Percentiles rank a stretch among this genome's conserved stretches.
phyloP scores from a whole-genome alignment of 2,888 invertebrate genomes.

The Chironomus riparius region DNA sequence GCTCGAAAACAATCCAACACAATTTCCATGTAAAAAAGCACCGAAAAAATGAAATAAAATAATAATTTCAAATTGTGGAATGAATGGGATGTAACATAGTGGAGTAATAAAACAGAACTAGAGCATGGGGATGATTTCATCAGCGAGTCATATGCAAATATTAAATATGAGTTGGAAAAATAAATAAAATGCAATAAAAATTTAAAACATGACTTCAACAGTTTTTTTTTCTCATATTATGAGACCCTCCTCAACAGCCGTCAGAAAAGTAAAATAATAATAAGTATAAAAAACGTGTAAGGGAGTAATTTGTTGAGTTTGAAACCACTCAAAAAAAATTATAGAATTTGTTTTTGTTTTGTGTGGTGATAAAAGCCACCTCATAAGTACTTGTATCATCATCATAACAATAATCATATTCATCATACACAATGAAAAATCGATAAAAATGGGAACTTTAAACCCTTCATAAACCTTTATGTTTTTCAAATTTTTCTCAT shows the following conservation, averaged over 20 bases:
- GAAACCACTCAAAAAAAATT: too few relatives aligned
- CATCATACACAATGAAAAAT: background rate
- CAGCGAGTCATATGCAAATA: conserved; percentile 6
- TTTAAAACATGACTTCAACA: background rate
- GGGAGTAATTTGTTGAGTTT: too few relatives aligned
- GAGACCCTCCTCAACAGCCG: too few relatives aligned
- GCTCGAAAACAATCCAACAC: too few relatives aligned
- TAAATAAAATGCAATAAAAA: conserved; percentile 9
- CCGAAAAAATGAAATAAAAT: too few relatives aligned
- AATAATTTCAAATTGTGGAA: too few relatives aligned
- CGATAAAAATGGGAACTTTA: background rate
- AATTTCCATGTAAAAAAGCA: too few relatives aligned
- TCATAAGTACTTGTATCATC: background rate
- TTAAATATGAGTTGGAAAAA: background rate
- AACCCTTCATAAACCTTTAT: background rate
- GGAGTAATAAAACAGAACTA: too few relatives aligned
- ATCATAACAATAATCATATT: background rate
- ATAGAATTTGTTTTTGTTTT: background rate
- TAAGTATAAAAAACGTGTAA: too few relatives aligned
- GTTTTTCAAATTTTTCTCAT: background rate
- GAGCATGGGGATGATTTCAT: background rate
- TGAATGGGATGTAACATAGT: too few relatives aligned
- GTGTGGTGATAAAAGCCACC: background rate
- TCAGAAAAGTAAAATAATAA: too few relatives aligned
- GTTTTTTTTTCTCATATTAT: too few relatives aligned